Evolutionary conservation across 2,888 invertebrate genomes (phyloP), one percentile per base, ranked within the genome.

Genomic region (Leptinotarsa tumamoca): DNA sequence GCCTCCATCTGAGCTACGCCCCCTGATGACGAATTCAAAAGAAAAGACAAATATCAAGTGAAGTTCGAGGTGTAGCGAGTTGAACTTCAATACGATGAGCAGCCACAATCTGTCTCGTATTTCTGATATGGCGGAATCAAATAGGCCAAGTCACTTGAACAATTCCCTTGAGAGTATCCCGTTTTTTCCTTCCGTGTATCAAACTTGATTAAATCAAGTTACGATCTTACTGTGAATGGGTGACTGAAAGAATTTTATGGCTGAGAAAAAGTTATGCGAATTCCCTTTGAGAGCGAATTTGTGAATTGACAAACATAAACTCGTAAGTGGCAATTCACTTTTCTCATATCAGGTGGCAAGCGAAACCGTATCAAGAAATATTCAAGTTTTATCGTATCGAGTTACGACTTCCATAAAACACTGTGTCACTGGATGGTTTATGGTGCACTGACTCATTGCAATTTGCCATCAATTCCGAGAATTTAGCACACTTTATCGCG

Each of bases 1-100:
- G 86, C 85, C 84, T 85, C 85, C 85, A 85, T 85, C 84, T 85
- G 85, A 85, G 85, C 85, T 85, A 85, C 84, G 70, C 70, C 70
- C 70, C 70, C 70, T 27, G 50, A 52, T 27, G 14, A 52, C 0
- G 2, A 10, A 43, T 2, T 43, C 10, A 10, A 43, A 43, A 2
- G 10, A 43, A 10, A 43, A 10, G 33, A 43, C 33, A 43, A 10
- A 43, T 10, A 43, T 2, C 2, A 43, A 43, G 33, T 21, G 21
- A 21, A 21, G 21, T 21, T 21, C 21, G 21, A 21, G 21, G 21
- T 21, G 23, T 23, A 23, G 3, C 4, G 3, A 3, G 23, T 23
- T 23, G 23, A 23, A 23, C 23, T 23, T 23, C 23, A 23, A 23
- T 3, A 23, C 23, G 23, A 23, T 23, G 23, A 23, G 3, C 23